Base-by-base conservation (phyloP, 2,888 invertebrate species). In the Eristalinus sepulchralis region DNA sequence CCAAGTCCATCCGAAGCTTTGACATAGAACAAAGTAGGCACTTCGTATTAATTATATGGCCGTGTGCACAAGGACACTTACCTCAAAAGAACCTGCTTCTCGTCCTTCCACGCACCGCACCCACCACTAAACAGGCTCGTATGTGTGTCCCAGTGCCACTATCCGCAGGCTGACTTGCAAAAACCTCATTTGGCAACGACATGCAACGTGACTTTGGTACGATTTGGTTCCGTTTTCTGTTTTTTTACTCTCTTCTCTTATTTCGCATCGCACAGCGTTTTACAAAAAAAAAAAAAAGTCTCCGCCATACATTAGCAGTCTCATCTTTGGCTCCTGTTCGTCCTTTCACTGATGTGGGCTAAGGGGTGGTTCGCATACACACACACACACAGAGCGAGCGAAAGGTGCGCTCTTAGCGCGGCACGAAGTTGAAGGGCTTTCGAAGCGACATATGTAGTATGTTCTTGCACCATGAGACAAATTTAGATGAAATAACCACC, bases 1-100 rank as follows among this genome's bases (percentile, higher is more conserved):
- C 47, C 17, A 17, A 27, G 5, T 5, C 27, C 27, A 27, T 27
- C 27, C 27, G 2, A 27, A 17, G 47, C 47, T 78, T 82, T 77
- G 68, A 70, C 17, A 78, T 75, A 83, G 78, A 86, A 86, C 79
- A 86, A 86, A 86, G 83, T 86, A 83, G 82, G 86, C 83, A 86
- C 86, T 86, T 83, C 78, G 83, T 86, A 86, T 86, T 86, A 86
- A 86, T 86, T 86, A 86, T 83, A 86, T 86, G 86, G 86, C 86
- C 83, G 83, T 83, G 83, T 79, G 66, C 82, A 86, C 83, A 86
- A 86, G 86, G 86, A 86, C 86, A 86, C 86, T 86, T 86, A 71
- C 86, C 79, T 86, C 85, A 83, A 83, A 86, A 83, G 82, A 78
- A 75, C 66, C 63, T 60, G 27, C 39, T 39, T 13, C 13, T 13